phyloP scores from a whole-genome alignment of 2,888 invertebrate genomes.

The Oasisia sp. region DNA sequence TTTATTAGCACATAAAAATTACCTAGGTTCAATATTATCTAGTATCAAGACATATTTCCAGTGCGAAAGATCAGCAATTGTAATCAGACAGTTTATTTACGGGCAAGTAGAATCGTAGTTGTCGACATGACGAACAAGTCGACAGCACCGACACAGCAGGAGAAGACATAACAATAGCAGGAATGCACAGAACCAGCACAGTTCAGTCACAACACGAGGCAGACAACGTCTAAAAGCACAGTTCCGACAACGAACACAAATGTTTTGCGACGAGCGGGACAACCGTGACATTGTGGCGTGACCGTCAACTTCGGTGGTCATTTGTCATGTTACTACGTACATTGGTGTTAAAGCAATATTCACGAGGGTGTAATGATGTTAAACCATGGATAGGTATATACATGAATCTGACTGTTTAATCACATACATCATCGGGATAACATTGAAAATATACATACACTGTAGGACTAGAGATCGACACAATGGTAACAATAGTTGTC shows the following conservation, averaged over 20 bases:
- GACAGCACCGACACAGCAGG: background rate
- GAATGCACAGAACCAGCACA: background rate
- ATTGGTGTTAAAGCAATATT: background rate
- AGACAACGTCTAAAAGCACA: constrained; percentile 14
- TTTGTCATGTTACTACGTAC: background rate
- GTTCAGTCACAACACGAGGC: background rate
- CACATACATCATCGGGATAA: background rate
- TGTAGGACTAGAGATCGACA: background rate
- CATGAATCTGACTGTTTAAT: background rate
- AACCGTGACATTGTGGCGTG: background rate
- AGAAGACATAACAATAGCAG: background rate
- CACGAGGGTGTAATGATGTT: background rate
- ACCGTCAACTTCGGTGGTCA: background rate
- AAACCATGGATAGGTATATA: background rate
- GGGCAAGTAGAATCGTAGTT: background rate
- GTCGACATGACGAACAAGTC: background rate
- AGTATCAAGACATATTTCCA: background rate
- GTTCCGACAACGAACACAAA: background rate
- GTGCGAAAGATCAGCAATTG: constrained; percentile 5
- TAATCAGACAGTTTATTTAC: background rate
- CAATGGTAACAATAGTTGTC: too few relatives aligned
- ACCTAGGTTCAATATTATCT: background rate
- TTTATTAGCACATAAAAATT: background rate
- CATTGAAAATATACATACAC: background rate
- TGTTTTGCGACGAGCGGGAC: background rate